Evolutionary conservation across 2,797 vertebrate genomes (phyloP), one percentile per base, ranked within the genome.

Genomic region (Allobates femoralis): DNA sequence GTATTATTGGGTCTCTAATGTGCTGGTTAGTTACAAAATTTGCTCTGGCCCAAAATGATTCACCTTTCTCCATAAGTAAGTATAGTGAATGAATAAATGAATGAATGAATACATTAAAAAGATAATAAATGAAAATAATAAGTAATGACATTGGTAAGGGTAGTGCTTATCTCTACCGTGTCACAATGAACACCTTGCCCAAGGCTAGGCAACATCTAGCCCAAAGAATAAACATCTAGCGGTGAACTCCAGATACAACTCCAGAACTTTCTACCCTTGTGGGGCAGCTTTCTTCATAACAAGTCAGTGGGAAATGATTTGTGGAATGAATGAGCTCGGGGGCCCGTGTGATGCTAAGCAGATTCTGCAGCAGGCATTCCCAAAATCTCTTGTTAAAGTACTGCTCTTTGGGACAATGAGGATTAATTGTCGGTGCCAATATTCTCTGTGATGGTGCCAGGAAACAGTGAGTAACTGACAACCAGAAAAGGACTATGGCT

Each of bases 391-490:
- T 16, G 23, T 46, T 84, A 66, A 53, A 78, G 55, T 51, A 53
- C 30, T 77, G 41, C 37, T 28, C 51, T 79, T 15, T 18, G 21
- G 32, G 50, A 71, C 34, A 28, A 85, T 71, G 64, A 53, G 23
- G 50, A 79, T 71, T 79, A 85, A 79, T 85, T 79, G 83, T 77
- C 62, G 23, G 51, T 79, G 50, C 64, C 76, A 71, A 71, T 73
- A 85, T 32, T 60, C 34, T 79, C 34, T 19, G 46, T 12, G 64
- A 71, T 66, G 11, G 23, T 46, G 32, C 76, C 76, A 58, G 75
- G 28, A 73, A 56, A 60, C 32, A 30, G 64, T 16, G 51, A 79
- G 64, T 14, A 58, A 21, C 75, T 58, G 50, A 79, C 84, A 71
- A 56, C 74, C 28, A 85, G 46, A 55, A 78, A 78, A 51, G 58